Evolutionary conservation across 2,888 invertebrate genomes (phyloP).

Genomic region (Cepaea hortensis): DNA sequence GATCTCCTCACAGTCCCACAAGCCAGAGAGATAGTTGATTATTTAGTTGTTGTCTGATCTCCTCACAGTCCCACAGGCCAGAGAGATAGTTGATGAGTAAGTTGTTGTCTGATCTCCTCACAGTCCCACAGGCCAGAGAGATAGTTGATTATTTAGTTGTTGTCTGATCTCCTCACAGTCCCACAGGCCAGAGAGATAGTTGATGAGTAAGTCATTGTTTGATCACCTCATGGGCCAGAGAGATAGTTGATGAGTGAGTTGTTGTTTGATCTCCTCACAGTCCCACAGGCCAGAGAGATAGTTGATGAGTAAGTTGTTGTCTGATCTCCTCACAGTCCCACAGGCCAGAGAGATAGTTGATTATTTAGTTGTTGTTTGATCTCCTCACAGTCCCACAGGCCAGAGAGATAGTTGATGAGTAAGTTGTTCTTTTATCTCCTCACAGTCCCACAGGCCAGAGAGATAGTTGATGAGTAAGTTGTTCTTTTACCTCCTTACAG

Average conservation of each 20-base stretch:
- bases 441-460: slow-evolving; percentile 68
- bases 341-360: slow-evolving; percentile 66
- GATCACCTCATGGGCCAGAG: no score
- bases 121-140: no score
- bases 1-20: not conserved
- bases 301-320: not conserved
- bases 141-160: not conserved
- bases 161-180: no score
- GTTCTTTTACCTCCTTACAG: not conserved
- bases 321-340: slow-evolving; percentile 69
- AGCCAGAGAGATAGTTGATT: not conserved
- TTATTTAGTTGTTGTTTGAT: slow-evolving; percentile 59
- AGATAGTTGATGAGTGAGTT: no score
- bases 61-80: no score
- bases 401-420: not conserved
- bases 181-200: no score
- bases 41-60: not conserved
- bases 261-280: no score
- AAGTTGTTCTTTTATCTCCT: no score
- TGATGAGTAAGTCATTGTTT: no score
- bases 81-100: no score
- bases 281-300: not conserved
- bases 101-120: no score
- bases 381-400: not conserved
- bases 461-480: slow-evolving; percentile 69